Conservation (phyloP, 2,113 vertebrate species). For the Pelusios castaneus region DNA sequence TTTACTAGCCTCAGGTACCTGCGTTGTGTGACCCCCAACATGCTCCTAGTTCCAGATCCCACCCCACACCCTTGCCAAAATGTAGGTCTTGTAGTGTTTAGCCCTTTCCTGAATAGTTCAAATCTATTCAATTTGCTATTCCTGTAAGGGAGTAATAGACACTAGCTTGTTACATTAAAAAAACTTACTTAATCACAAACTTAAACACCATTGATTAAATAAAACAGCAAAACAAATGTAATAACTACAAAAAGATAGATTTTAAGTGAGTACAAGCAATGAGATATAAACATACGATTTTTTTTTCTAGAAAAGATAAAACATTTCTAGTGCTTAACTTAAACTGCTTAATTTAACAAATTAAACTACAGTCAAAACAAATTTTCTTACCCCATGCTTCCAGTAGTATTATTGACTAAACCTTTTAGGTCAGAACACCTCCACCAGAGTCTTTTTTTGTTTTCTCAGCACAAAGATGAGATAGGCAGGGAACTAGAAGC, state of each 20-base stretch:
- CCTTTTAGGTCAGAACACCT: neutral
- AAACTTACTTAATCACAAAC: neutral
- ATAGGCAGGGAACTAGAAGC: no score
- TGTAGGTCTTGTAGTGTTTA: neutral
- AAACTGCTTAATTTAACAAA: neutral
- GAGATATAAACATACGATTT: neutral
- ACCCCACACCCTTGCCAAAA: neutral
- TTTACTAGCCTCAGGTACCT: neutral
- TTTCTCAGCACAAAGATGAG: neutral
- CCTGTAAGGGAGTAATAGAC: neutral
- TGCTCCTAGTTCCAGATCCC: neutral
- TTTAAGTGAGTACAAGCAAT: neutral
- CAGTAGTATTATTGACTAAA: neutral
- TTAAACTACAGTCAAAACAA: no score
- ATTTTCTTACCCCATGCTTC: neutral
- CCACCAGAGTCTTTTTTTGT: neutral
- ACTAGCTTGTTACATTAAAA: neutral
- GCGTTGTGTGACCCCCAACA: neutral
- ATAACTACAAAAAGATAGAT: neutral
- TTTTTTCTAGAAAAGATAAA: neutral
- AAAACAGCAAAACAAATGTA: neutral
- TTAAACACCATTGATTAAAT: neutral
- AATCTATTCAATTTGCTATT: neutral
- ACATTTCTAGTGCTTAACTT: neutral
- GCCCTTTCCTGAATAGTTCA: neutral